These are phyloP conservation scores for Torymus aiolomorphi DNA, from an alignment of 2,888 invertebrate genomes.

Conservation along the genomic window DNA sequence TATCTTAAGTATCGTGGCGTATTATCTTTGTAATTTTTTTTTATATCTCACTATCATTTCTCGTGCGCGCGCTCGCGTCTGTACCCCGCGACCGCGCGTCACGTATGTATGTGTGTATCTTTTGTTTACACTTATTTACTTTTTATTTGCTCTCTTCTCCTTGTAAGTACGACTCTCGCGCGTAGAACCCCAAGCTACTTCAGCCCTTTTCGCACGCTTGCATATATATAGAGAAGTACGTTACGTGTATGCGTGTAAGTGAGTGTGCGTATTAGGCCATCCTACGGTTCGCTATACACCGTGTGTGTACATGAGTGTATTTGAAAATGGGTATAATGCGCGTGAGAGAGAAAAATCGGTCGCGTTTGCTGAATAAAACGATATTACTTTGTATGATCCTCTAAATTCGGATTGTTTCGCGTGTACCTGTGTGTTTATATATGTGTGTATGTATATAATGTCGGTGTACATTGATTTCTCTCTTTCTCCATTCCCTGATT, in stretches of 20 bases:
- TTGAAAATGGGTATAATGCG: too few species aligned
- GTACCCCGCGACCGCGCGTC: slow-evolving; percentile 14
- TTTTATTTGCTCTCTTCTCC: neutral
- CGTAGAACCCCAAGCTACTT: neutral
- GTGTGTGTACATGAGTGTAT: too few species aligned
- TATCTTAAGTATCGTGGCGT: slow-evolving; percentile 49
- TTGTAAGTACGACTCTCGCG: neutral
- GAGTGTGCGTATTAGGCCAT: slow-evolving; percentile 41
- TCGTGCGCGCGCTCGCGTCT: slow-evolving; percentile 36
- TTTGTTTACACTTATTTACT: neutral
- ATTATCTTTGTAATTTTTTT: slow-evolving; percentile 40
- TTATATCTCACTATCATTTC: slow-evolving; percentile 45
- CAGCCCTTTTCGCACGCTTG: neutral
- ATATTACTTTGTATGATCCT: neutral
- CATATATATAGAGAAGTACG: too few species aligned
- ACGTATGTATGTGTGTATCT: neutral
- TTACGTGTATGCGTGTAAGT: too few species aligned
- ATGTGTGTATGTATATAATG: neutral
- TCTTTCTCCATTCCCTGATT: too few species aligned
- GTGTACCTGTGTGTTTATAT: neutral
- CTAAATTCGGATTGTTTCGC: too few species aligned
- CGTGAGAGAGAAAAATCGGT: too few species aligned
- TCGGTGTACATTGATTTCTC: too few species aligned
- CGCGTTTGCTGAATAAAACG: too few species aligned
- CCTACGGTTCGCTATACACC: slow-evolving; percentile 16